These are phyloP conservation scores for Nannoperca australis DNA, from an alignment of 2,797 vertebrate genomes.

Conservation along the genomic window DNA sequence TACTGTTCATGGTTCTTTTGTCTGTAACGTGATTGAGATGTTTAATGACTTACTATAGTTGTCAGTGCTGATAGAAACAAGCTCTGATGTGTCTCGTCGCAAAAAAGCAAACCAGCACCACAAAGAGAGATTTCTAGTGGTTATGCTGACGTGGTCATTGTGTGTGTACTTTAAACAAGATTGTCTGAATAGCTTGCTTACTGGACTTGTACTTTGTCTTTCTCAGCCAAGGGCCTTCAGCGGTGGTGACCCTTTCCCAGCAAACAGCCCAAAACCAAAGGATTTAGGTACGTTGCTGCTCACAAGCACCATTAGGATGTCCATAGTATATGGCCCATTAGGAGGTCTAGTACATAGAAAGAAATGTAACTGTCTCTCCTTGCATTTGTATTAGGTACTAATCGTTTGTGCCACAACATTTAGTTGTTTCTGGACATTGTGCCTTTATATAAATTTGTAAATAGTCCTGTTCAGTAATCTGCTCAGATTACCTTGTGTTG, in stretches of 20 bases:
- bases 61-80: constrained; percentile 15
- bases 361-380: background rate
- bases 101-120: constrained; percentile 1
- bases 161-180: constrained; percentile 16
- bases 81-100: background rate
- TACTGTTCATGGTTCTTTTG: constrained; percentile 4
- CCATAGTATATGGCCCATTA: background rate
- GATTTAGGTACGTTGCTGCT: constrained; percentile 87
- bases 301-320: background rate
- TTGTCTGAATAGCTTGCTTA: constrained; percentile 26
- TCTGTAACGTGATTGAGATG: background rate
- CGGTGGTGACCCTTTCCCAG: constrained; percentile 88
- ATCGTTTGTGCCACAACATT: constrained; percentile 8
- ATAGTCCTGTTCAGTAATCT: background rate
- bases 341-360: background rate
- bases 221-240: constrained; percentile 90
- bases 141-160: background rate
- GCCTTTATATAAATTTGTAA: background rate
- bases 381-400: background rate
- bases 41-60: background rate
- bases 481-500: constrained; percentile 15
- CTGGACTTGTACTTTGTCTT: constrained; percentile 32
- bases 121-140: constrained; percentile 2
- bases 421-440: background rate
- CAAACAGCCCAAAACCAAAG: constrained; percentile 88